Evolutionary conservation across 2,113 vertebrate species (phyloP).

Genomic region (Etheostoma spectabile): DNA sequence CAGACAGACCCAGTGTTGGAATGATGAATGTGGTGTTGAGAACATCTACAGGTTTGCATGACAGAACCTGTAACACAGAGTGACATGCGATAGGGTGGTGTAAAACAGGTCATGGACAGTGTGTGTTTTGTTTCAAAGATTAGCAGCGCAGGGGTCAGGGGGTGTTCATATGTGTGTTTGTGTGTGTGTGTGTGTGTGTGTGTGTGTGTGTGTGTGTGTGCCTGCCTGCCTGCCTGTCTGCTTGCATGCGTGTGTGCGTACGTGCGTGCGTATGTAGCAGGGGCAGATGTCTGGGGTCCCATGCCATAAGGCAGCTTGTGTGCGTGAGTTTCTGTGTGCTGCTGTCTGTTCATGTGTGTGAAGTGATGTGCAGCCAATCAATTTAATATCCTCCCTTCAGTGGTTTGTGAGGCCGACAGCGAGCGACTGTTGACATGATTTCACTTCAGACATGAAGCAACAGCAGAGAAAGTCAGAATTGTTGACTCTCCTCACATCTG

Average conservation of each 20-base stretch:
- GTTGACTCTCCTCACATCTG: not conserved
- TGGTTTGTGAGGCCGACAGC: conserved; percentile 49
- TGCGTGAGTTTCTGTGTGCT: conserved; percentile 27
- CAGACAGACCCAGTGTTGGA: not conserved
- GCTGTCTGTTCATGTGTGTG: conserved; percentile 59
- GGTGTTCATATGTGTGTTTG: conserved; percentile 17
- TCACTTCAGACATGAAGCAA: conserved; percentile 16
- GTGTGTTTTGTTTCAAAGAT: conserved; percentile 59
- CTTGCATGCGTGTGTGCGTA: conserved; percentile 16
- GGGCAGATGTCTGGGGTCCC: conserved; percentile 73
- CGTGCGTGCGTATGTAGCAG: not conserved
- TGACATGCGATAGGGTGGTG: conserved; percentile 31
- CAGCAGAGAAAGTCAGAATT: not conserved
- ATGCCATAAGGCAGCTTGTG: conserved; percentile 39
- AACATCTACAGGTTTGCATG: conserved; percentile 75
- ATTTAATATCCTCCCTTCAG: conserved; percentile 61
- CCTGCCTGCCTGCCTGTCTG: no score
- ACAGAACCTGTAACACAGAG: conserved; percentile 40
- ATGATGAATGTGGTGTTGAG: conserved; percentile 61
- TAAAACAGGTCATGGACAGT: conserved; percentile 76
- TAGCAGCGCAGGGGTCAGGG: conserved; percentile 25
- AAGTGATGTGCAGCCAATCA: conserved; percentile 69
- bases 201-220: conserved; percentile 24
- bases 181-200: conserved; percentile 24
- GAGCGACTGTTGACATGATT: conserved; percentile 23